Evolutionary conservation across 2,888 invertebrate genomes (phyloP), one percentile per base, ranked within the genome.

Genomic region (Odontocerum albicorne): DNA sequence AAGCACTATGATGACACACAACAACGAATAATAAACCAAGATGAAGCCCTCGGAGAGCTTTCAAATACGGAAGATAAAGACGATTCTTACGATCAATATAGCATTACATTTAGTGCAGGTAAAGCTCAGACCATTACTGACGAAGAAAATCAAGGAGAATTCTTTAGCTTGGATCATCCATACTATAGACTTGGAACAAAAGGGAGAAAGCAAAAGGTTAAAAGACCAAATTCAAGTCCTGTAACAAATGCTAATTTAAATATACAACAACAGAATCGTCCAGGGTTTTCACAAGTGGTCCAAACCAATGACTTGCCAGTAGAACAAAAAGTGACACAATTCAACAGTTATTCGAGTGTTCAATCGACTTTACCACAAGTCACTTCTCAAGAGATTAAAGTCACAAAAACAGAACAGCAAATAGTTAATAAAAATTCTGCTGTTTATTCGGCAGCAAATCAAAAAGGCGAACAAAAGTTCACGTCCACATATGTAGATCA

Each of bases 111-210:
- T 1, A 38, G 45, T 7, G 32, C 45, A 2, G 21, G 35, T 13
- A 31, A 31, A 7, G 45, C 55, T 12, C 15, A 46, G 8, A 45
- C 32, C n/a, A 39, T 32, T 16, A 44, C 38, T 2, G 49, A 55
- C 33, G 50, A 45, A 39, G 55, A 55, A 31, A 59, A 55, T 50
- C 50, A 47, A 49, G 58, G 58, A 43, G 55, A 55, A 43, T 59
- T 55, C 33, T 59, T 31, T 36, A 59, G 58, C 47, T 27, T 55
- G 2, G 15, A 21, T n/a, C 39, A 39, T n/a, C n/a, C n/a, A n/a
- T n/a, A n/a, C n/a, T n/a, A n/a, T n/a, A n/a, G n/a, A n/a, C n/a
- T n/a, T n/a, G n/a, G n/a, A n/a, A n/a, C n/a, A n/a, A n/a, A n/a
- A n/a, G n/a, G n/a, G n/a, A n/a, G 15, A 42, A 49, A 21, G 10